Evolutionary conservation across 2,113 vertebrate species (phyloP), one percentile per base, ranked within the genome.

Genomic region (Peromyscus polionotus): DNA sequence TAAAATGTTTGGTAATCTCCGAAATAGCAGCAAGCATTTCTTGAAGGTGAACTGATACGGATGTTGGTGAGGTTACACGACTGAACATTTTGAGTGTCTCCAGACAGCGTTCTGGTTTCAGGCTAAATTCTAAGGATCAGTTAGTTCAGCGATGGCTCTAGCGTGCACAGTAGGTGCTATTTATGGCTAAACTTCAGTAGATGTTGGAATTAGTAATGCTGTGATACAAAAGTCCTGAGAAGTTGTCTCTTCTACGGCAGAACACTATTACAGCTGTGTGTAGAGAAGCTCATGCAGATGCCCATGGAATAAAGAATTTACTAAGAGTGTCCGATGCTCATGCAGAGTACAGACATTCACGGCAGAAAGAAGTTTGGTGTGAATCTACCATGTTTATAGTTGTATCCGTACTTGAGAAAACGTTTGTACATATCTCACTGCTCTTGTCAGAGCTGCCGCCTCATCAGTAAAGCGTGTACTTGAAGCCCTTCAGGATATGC

Each of bases 71-170:
- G 39, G 65, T 96, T 72, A 57, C 93, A 95, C 90, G 42, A 89
- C 72, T 48, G 57, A 85, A 67, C 51, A 14, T 94, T 96, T 39
- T 19, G 33, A 85, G 36, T 88, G 70, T 93, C 91, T 90, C 19
- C 87, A 92, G 67, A 51, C n/a, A 63, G 42, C 57, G 84, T 95
- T 97, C 91, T 97, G 63, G 16, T 77, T 91, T 81, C 42, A 89
- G 73, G 33, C 45, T 57, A 73, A 36, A 68, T 91, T 91, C 51
- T 90, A 13, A 67, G 86, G 61, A 22, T 28, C 51, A 67, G 24
- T 88, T 94, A 67, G 28, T 88, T 94, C 51, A 92, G 68, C 42
- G 93, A 0, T 92, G 65, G 39, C 72, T 88, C 26, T 85, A 79
- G 31, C 36, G 14, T 93, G 84, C 63, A 90, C n/a, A 96, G 24